Evolutionary conservation across 2,888 invertebrate genomes (phyloP).

Genomic region (Pheosia gnoma): DNA sequence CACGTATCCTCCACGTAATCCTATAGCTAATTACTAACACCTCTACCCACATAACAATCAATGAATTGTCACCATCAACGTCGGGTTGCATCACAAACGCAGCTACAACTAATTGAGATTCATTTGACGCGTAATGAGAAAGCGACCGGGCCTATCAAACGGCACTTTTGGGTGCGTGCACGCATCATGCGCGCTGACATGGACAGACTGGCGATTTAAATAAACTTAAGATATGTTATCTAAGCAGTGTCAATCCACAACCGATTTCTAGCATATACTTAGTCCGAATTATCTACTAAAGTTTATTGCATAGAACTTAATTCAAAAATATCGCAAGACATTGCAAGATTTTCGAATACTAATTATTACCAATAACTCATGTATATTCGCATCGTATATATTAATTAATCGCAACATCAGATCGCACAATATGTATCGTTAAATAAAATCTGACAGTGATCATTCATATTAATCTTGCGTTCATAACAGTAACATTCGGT

Average conservation of each 20-base stretch:
- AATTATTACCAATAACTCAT: not conserved
- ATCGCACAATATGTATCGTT: not conserved
- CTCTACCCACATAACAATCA: conserved; percentile 20
- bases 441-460: not conserved
- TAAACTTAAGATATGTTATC: not conserved
- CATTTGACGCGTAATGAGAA: conserved; percentile 42
- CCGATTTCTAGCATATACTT: too few species aligned
- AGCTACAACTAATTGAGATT: conserved; percentile 35
- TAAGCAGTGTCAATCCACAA: not conserved
- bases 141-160: conserved; percentile 32
- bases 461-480: not conserved
- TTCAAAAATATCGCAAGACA: not conserved
- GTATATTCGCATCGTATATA: not conserved
- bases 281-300: too few species aligned
- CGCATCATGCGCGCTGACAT: conserved; percentile 25
- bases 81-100: not conserved
- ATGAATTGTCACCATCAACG: conserved; percentile 28
- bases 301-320: not conserved
- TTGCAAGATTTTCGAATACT: not conserved
- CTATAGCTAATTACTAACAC: not conserved
- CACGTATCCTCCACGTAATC: not conserved
- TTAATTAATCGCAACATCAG: not conserved
- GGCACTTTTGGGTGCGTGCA: conserved; percentile 31
- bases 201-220: conserved; percentile 24
- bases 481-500: not conserved